phyloP scores from a whole-genome alignment of 2,888 invertebrate species.

The Cetonia aurata region DNA sequence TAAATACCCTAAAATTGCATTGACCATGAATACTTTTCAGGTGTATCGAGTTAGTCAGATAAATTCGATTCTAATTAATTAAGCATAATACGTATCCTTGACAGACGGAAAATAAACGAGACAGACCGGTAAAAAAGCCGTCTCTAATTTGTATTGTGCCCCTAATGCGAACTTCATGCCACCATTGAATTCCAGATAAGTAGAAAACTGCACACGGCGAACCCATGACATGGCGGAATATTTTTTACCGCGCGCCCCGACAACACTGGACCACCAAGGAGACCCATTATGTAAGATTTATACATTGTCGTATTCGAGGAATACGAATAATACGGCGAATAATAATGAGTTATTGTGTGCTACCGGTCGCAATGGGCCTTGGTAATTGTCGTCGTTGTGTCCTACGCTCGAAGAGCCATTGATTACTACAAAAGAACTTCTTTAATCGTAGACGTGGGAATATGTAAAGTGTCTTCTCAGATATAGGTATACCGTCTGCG shows the following conservation, averaged over 20 bases:
- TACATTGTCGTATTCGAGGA: conserved; percentile 41
- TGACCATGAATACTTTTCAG: neutral
- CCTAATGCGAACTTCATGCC: conserved; percentile 30
- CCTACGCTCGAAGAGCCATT: conserved; percentile 27
- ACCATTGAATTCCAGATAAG: conserved; percentile 31
- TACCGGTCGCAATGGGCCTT: conserved; percentile 35
- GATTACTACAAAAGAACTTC: conserved; percentile 20
- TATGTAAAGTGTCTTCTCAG: conserved; percentile 7
- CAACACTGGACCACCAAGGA: conserved; percentile 40
- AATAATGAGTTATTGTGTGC: conserved; percentile 43
- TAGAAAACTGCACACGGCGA: conserved; percentile 15
- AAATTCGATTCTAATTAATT: conserved; percentile 8
- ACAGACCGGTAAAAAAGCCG: conserved; percentile 4
- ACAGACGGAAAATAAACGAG: neutral
- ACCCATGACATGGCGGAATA: conserved; percentile 33
- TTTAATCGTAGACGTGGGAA: conserved; percentile 21
- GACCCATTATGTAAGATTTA: conserved; percentile 42
- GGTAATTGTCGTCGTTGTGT: conserved; percentile 35
- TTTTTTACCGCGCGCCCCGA: conserved; percentile 5
- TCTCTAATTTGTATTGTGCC: conserved; percentile 32
- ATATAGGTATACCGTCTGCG: neutral
- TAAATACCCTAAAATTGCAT: neutral
- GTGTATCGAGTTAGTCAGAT: neutral
- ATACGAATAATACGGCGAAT: conserved; percentile 41
- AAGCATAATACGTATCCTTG: conserved; percentile 9